Percentiles rank a stretch among this genome's conserved stretches.
Conservation (phyloP, 2,888 invertebrate species). For the Neoascia interrupta region DNA sequence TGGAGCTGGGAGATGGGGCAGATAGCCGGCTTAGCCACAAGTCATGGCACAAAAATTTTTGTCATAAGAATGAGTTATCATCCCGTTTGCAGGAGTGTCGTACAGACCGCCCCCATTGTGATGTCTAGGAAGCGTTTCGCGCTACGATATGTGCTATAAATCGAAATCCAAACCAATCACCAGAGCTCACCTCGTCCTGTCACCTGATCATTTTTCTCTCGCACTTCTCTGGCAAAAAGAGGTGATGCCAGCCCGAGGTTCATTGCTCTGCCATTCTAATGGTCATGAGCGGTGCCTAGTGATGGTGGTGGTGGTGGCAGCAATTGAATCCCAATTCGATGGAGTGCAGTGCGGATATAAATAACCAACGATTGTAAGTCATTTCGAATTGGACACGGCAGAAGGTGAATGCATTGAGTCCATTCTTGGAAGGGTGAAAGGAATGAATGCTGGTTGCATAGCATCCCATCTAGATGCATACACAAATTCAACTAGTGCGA, state of each 20-base stretch:
- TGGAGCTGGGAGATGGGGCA: background rate
- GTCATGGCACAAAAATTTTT: slow-evolving; percentile 44
- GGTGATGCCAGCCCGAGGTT: slow-evolving; percentile 39
- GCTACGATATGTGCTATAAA: slow-evolving; percentile 43
- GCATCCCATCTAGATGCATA: slow-evolving; percentile 18
- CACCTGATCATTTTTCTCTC: slow-evolving; percentile 66
- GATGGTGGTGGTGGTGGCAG: slow-evolving; percentile 6
- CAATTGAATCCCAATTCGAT: slow-evolving; percentile 32
- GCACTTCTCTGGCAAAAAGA: no score
- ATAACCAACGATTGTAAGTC: slow-evolving; percentile 60
- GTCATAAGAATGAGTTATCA: slow-evolving; percentile 67
- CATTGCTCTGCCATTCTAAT: slow-evolving; percentile 21
- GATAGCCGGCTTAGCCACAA: slow-evolving; percentile 45
- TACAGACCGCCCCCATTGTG: slow-evolving; percentile 57
- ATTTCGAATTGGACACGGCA: slow-evolving; percentile 63
- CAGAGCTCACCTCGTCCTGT: slow-evolving; percentile 64
- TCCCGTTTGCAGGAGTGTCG: slow-evolving; percentile 20
- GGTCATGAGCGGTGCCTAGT: no score
- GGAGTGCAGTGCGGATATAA: slow-evolving; percentile 22
- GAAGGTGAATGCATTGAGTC: slow-evolving; percentile 35
- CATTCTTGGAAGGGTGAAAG: no score
- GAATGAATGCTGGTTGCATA: slow-evolving; percentile 15
- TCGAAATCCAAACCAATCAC: slow-evolving; percentile 68
- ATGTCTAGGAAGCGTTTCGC: slow-evolving; percentile 46
- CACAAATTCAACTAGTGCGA: slow-evolving; percentile 54